phyloP scores from a whole-genome alignment of 2,888 invertebrate genomes.

The Agrotis segetum region DNA sequence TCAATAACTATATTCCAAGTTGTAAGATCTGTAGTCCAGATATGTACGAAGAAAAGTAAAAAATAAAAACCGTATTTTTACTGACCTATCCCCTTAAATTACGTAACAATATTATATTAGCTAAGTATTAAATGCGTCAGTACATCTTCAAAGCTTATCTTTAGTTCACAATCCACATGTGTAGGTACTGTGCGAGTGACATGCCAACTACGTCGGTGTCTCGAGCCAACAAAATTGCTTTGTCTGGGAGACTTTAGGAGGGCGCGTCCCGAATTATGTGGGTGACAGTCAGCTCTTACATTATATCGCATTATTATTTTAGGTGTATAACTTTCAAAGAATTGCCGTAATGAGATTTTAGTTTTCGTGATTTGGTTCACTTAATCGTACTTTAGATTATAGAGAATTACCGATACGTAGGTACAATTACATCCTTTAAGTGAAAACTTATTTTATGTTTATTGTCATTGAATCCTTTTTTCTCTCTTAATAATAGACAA shows the following conservation, averaged over 20 bases:
- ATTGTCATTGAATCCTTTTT: no score
- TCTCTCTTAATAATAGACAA: neutral
- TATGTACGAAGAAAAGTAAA: no score
- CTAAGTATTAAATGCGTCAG: constrained; percentile 43
- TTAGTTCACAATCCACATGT: constrained; percentile 73
- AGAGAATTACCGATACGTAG: no score
- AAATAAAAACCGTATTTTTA: no score
- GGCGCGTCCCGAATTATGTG: constrained; percentile 77
- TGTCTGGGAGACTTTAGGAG: constrained; percentile 79
- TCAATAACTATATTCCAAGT: no score
- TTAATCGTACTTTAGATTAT: neutral
- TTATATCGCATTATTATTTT: constrained; percentile 73
- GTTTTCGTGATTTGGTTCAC: neutral
- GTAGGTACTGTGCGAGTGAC: constrained; percentile 79
- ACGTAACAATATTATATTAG: constrained; percentile 13
- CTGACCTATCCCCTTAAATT: no score
- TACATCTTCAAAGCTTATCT: constrained; percentile 77
- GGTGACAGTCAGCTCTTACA: constrained; percentile 70
- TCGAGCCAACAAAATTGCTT: constrained; percentile 83
- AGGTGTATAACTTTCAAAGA: constrained; percentile 66
- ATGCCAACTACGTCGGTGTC: constrained; percentile 79
- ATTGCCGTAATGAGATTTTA: constrained; percentile 53
- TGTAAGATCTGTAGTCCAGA: no score
- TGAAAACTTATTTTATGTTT: no score
- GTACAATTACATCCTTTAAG: no score